Conservation (phyloP, 2,113 vertebrate species). For the Hylia prasina region DNA sequence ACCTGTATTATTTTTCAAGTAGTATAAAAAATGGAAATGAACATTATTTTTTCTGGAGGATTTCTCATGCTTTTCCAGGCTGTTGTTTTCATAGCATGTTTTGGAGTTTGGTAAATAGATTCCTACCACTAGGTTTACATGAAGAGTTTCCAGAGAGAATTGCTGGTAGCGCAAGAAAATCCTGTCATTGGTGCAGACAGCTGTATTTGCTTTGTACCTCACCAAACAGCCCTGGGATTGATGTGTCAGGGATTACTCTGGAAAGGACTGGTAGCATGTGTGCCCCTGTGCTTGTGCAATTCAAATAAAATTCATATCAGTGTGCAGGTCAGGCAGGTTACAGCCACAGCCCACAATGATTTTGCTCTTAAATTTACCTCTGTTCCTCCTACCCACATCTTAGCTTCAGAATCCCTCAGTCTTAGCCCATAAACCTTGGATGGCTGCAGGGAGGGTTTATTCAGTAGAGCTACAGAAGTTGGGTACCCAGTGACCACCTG, state of each 20-base stretch:
- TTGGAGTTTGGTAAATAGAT: background rate
- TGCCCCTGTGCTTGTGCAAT: background rate
- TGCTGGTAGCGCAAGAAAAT: background rate
- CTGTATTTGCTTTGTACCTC: background rate
- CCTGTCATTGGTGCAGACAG: background rate
- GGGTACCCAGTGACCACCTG: too few species aligned
- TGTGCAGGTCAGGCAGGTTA: background rate
- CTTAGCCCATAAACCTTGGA: background rate
- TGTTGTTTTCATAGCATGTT: background rate
- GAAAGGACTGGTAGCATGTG: background rate
- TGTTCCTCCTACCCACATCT: background rate
- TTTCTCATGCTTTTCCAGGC: background rate
- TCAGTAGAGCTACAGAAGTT: fast-evolving
- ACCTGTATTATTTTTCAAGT: background rate
- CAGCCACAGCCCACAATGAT: fast-evolving
- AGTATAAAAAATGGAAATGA: background rate
- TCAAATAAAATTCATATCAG: background rate
- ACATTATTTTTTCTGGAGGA: background rate
- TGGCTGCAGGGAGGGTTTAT: background rate
- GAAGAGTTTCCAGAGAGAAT: background rate
- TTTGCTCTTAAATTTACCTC: background rate
- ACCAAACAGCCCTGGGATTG: background rate
- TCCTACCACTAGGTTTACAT: background rate
- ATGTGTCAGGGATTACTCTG: background rate
- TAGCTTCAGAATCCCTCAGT: background rate